phyloP scores from a whole-genome alignment of 2,113 vertebrate genomes.

The Abramis brama region DNA sequence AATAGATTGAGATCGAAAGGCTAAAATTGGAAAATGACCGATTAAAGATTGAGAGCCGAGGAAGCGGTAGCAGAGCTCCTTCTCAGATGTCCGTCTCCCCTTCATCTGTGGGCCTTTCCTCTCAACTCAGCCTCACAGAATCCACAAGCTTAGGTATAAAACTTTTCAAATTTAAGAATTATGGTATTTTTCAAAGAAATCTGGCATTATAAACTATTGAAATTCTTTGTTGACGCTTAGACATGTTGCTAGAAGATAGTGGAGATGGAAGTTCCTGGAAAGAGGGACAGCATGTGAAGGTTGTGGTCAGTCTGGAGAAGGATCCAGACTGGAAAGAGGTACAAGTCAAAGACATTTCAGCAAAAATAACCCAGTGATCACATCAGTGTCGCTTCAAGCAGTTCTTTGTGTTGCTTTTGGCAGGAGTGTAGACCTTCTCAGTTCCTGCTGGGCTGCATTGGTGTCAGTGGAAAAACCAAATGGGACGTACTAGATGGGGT shows the following conservation, averaged over 20 bases:
- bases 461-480: constrained; percentile 96
- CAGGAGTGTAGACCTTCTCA: constrained; percentile 49
- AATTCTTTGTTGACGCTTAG: constrained; percentile 60
- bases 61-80: constrained; percentile 79
- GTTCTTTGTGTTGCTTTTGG: background rate
- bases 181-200: background rate
- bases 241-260: constrained; percentile 84
- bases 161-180: background rate
- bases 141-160: constrained; percentile 55
- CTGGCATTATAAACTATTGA: background rate
- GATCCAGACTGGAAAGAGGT: constrained; percentile 54
- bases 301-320: constrained; percentile 73
- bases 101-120: constrained; percentile 63
- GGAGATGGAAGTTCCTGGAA: constrained; percentile 76
- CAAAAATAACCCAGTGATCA: background rate
- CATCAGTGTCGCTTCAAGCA: background rate
- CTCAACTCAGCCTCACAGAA: constrained; percentile 81
- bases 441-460: constrained; percentile 92
- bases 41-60: constrained; percentile 82
- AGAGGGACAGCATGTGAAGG: constrained; percentile 84
- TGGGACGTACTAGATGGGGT: constrained; percentile 98
- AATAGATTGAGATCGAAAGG: constrained; percentile 86
- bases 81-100: constrained; percentile 84
- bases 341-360: background rate
- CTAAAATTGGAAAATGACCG: constrained; percentile 86